These are phyloP conservation scores for Trichacis sp. DNA, from an alignment of 2,888 invertebrate genomes.

Conservation along the genomic window DNA sequence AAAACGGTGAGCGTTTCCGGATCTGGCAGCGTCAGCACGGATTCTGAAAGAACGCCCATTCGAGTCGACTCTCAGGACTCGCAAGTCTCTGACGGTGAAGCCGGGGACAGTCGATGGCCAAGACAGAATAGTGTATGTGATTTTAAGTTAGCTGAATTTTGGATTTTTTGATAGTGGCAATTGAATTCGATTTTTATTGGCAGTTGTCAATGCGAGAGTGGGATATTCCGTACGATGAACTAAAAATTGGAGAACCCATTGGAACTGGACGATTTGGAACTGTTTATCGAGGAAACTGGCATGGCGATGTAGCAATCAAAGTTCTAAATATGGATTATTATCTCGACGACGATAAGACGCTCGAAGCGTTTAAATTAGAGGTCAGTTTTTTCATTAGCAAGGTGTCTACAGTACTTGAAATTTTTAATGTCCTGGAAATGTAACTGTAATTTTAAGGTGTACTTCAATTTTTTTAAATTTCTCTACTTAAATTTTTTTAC, in stretches of 20 bases:
- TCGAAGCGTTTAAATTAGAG: constrained; percentile 96
- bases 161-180: constrained; percentile 43
- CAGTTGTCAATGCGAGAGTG: constrained; percentile 92
- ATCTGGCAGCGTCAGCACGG: constrained; percentile 80
- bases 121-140: constrained; percentile 83
- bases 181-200: background rate
- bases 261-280: constrained; percentile 95
- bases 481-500: too few relatives aligned
- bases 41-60: constrained; percentile 85
- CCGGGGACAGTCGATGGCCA: constrained; percentile 75
- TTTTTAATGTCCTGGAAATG: too few relatives aligned
- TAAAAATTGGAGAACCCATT: constrained; percentile 87
- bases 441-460: too few relatives aligned
- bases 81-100: constrained; percentile 78
- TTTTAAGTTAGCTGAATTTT: constrained; percentile 54
- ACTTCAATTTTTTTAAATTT: too few relatives aligned
- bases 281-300: constrained; percentile 96
- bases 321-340: constrained; percentile 92
- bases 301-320: constrained; percentile 98
- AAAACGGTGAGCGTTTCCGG: constrained; percentile 80
- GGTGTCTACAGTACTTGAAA: too few relatives aligned
- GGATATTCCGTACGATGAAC: constrained; percentile 98
- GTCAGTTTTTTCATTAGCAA: constrained; percentile 70
- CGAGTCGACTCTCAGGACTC: constrained; percentile 87
- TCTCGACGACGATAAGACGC: constrained; percentile 85